phyloP scores from a whole-genome alignment of 2,797 vertebrate species.

The Xiphorhynchus erythropygius region DNA sequence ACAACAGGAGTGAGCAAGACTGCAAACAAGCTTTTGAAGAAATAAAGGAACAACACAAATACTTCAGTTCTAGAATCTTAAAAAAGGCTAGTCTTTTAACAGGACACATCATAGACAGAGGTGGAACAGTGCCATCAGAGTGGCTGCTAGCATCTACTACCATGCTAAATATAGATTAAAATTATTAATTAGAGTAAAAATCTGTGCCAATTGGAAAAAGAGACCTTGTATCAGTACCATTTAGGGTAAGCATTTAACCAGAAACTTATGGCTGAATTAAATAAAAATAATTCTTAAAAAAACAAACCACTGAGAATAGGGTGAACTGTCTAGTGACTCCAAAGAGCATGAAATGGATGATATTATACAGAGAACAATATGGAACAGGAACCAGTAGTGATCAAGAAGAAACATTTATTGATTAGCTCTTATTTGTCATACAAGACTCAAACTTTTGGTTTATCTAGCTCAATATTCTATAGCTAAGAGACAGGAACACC shows the following conservation, averaged over 20 bases:
- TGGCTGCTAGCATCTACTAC: neutral
- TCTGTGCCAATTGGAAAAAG: neutral
- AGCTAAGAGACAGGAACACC: neutral
- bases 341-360: neutral
- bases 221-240: too few relatives aligned
- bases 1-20: neutral
- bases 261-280: neutral
- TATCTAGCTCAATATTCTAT: neutral
- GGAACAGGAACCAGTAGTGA: neutral
- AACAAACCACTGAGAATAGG: neutral
- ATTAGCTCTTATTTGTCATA: neutral
- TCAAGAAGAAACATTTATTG: neutral
- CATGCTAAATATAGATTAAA: neutral
- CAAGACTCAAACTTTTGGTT: neutral
- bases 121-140: neutral
- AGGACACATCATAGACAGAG: neutral
- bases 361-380: rapidly evolving
- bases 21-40: neutral
- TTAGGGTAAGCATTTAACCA: neutral
- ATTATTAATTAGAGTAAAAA: neutral
- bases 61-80: neutral
- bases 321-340: neutral
- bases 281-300: neutral
- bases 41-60: neutral
- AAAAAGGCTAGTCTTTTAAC: neutral